These are phyloP conservation scores for Achroia grisella DNA, from an alignment of 1,140 invertebrate genomes.

Conservation along the genomic window DNA sequence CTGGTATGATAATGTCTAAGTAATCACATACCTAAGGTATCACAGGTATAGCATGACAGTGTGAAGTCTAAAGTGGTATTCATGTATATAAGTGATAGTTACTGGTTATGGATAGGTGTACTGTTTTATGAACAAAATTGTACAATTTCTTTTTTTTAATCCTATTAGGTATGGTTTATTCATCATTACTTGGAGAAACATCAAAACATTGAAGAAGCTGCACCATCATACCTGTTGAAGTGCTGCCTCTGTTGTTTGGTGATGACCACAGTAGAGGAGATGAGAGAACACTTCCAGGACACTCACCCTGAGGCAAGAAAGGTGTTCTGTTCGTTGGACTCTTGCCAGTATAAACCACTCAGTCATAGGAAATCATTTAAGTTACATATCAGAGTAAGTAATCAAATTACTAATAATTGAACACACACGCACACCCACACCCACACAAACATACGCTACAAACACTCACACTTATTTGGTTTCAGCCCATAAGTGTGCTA, in stretches of 20 bases:
- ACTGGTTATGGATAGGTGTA: no score
- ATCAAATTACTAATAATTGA: no score
- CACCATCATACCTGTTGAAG: conserved; percentile 35
- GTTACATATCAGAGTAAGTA: conserved; percentile 56
- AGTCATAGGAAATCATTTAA: conserved; percentile 60
- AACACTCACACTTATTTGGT: no score
- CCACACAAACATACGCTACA: no score
- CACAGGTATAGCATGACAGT: no score
- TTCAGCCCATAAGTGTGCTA: no score
- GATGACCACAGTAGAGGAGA: conserved; percentile 32
- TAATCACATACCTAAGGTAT: no score
- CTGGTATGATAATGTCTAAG: no score
- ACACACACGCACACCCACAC: no score
- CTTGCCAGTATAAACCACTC: conserved; percentile 57
- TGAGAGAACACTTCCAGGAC: conserved; percentile 48
- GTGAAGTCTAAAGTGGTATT: no score
- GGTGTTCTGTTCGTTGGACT: conserved; percentile 52
- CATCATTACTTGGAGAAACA: conserved; percentile 53
- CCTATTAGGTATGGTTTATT: conserved; percentile 51
- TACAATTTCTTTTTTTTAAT: background rate
- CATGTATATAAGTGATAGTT: no score
- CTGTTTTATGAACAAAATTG: no score
- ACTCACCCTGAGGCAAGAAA: conserved; percentile 54
- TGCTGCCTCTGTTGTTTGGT: conserved; percentile 52
- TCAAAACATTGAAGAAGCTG: conserved; percentile 12